Conservation (phyloP, 2,113 vertebrate genomes). For the Oostethus manadensis region DNA sequence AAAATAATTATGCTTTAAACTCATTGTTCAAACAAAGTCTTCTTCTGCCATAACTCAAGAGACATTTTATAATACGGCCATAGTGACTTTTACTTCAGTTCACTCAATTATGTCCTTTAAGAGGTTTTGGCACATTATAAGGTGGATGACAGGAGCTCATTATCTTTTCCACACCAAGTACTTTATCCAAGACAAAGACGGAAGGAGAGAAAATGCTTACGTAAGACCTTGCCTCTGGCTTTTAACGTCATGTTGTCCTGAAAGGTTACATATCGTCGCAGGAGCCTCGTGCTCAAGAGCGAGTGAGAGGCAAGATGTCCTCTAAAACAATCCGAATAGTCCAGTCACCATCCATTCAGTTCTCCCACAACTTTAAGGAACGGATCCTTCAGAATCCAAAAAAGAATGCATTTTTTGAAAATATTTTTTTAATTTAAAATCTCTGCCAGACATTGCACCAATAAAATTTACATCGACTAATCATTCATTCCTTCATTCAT, state of each 20-base stretch:
- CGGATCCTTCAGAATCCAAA: too few species aligned
- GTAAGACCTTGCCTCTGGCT: background rate
- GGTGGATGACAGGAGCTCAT: conserved; percentile 26
- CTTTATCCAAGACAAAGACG: background rate
- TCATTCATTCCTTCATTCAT: too few species aligned
- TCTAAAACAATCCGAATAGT: too few species aligned
- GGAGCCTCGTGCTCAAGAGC: too few species aligned
- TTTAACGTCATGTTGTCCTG: background rate
- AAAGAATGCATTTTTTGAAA: too few species aligned
- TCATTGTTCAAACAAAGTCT: background rate
- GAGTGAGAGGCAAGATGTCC: too few species aligned
- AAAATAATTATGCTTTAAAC: too few species aligned
- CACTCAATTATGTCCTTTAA: conserved; percentile 23
- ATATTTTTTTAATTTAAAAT: too few species aligned
- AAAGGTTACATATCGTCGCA: background rate
- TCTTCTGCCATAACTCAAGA: background rate
- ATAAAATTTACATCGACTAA: too few species aligned
- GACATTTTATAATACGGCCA: conserved; percentile 1
- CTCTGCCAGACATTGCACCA: too few species aligned
- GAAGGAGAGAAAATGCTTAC: background rate
- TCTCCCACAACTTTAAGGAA: too few species aligned
- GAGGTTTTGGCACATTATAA: conserved; percentile 20
- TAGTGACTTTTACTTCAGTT: conserved; percentile 6
- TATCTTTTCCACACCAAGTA: conserved; percentile 11
- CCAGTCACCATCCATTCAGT: too few species aligned